Evolutionary conservation across 64 coral and sea anemone genomes (phyloP).

Genomic region (Montipora foliosa): DNA sequence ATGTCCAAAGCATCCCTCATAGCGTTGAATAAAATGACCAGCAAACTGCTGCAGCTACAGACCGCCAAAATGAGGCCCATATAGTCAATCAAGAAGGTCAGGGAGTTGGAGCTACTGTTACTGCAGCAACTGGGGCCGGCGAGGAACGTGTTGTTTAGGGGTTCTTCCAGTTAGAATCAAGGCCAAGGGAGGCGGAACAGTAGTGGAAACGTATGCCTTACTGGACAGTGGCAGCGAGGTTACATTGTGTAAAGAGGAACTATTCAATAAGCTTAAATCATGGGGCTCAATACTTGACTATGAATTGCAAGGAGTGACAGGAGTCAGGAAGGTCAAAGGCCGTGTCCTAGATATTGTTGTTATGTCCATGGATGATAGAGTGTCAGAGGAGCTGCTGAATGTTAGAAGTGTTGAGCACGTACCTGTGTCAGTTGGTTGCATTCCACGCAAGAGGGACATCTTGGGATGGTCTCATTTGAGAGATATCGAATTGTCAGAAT

Average conservation of each 20-base stretch:
- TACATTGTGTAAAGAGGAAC: slow-evolving; percentile 63
- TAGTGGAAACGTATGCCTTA: slow-evolving; percentile 63
- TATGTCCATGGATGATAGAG: slow-evolving; percentile 21
- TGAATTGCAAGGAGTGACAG: slow-evolving; percentile 40
- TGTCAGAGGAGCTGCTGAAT: not conserved
- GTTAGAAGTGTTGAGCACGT: slow-evolving; percentile 35
- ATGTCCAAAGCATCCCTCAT: not conserved
- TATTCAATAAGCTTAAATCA: slow-evolving; percentile 20
- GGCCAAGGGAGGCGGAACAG: not conserved
- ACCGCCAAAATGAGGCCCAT: slow-evolving; percentile 1
- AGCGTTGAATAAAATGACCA: not conserved
- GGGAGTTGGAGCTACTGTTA: not conserved
- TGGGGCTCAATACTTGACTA: slow-evolving; percentile 22
- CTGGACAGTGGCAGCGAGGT: slow-evolving; percentile 73
- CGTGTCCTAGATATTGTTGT: not conserved
- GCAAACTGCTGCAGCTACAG: not conserved
- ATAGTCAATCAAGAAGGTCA: not conserved
- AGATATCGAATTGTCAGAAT: not conserved
- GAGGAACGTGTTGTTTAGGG: not conserved
- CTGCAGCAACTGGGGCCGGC: not conserved
- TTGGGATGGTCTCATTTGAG: not conserved
- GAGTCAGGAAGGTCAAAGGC: slow-evolving; percentile 26
- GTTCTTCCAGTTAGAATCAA: not conserved
- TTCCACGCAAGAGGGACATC: slow-evolving; percentile 4
- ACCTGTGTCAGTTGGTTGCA: slow-evolving; percentile 13